Evolutionary conservation across 1,140 invertebrate species (phyloP).

Genomic region (Latrodectus geometricus): DNA sequence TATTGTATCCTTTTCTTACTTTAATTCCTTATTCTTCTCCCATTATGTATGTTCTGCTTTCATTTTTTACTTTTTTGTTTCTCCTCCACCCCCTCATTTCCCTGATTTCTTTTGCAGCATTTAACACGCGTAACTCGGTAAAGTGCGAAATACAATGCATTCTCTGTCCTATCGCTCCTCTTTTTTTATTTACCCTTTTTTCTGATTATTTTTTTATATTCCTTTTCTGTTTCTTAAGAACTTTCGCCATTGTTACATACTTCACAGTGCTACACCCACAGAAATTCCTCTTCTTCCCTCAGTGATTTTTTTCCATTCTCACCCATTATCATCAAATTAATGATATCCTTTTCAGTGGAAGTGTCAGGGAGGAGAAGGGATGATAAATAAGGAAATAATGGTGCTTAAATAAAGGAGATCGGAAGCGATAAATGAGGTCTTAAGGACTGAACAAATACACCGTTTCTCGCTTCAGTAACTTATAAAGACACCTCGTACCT

Average conservation of each 20-base stretch:
- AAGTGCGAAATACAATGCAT: slow-evolving; percentile 28
- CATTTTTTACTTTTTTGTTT: slow-evolving; percentile 2
- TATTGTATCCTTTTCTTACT: slow-evolving; percentile 18
- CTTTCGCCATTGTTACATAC: background rate
- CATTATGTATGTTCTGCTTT: slow-evolving; percentile 9
- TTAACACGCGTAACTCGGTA: slow-evolving; percentile 7
- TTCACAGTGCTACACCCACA: slow-evolving; percentile 1
- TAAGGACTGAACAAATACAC: slow-evolving; percentile 10
- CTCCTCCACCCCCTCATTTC: background rate
- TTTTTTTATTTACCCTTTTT: background rate
- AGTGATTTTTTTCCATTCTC: background rate
- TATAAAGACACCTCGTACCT: slow-evolving; percentile 7
- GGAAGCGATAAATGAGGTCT: slow-evolving; percentile 11
- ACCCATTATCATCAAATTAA: slow-evolving; percentile 31
- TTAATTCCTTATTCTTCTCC: slow-evolving; percentile 30
- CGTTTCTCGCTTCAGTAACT: background rate
- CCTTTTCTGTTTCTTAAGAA: background rate
- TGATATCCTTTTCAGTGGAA: slow-evolving; percentile 8
- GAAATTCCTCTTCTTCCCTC: background rate
- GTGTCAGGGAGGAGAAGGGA: background rate
- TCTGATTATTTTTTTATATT: background rate
- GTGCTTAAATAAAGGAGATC: slow-evolving; percentile 8
- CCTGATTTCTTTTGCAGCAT: background rate
- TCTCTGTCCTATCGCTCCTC: background rate
- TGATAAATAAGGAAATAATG: slow-evolving; percentile 40